Base-by-base conservation (phyloP, 1,140 invertebrate genomes). In the Subanguina moxae region DNA sequence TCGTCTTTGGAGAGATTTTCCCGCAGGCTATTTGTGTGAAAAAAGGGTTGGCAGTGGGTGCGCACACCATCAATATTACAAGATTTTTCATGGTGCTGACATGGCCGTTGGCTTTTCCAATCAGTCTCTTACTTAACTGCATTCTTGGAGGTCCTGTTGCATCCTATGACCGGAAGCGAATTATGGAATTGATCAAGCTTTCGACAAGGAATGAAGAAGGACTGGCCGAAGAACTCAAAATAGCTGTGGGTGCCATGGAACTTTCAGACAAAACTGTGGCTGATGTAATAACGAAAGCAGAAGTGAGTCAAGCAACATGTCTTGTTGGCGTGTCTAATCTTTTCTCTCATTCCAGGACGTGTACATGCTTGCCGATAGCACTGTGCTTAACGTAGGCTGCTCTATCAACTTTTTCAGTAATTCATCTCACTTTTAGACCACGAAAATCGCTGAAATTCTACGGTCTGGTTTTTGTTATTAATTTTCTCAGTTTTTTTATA, bases 71-170 rank as follows among this genome's bases (percentile, higher is more conserved):
- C 65, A 89, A 88, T 83, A 86, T 98, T 38, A 98, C 94, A 0
- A 92, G 93, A 84, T 85, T 92, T 23, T 93, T 97, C 57, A 97
- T 99, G 94, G 83, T 89, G n/a, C 5, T 97, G 15, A 98, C 95
- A 1, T 94, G 90, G 65, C 93, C 93, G 0, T 83, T 97, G 19
- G 91, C 94, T 28, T 98, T 90, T 84, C 94, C 94, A 0, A 90
- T 96, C 46, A 93, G 91, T 80, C 90, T 90, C 71, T 80, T 95
- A 17, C 85, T 98, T 64, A 93, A 89, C 76, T 91, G 90, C 83
- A 90, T 93, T 66, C 86, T 97, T 0, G 94, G 95, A 19, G 80
- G 82, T 84, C 94, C 98, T 86, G 94, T 98, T 66, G 92, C 90
- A 80, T 91, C 94, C 1, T 98, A 97, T 85, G 94, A 94, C 81